These are phyloP conservation scores for Caerostris extrusa DNA, from an alignment of 1,140 invertebrate genomes.

Conservation along the genomic window DNA sequence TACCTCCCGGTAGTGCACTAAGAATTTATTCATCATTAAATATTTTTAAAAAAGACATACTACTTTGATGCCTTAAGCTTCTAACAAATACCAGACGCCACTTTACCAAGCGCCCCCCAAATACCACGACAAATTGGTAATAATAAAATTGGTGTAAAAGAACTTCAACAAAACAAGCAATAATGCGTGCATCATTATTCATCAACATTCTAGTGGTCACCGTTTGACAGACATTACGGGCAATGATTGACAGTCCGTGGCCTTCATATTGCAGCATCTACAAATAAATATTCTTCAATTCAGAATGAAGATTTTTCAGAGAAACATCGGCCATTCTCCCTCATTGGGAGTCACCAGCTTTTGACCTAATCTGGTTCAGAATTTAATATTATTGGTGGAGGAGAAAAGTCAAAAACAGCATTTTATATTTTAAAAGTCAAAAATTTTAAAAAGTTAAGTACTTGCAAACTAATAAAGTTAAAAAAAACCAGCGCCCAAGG, in stretches of 20 bases:
- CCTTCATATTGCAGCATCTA: not conserved
- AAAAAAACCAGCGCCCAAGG: too few species aligned
- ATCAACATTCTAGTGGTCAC: not conserved
- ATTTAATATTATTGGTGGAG: too few species aligned
- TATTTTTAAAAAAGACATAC: too few species aligned
- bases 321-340: not conserved
- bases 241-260: conserved; percentile 22
- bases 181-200: not conserved
- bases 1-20: too few species aligned
- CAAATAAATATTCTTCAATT: not conserved
- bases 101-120: not conserved
- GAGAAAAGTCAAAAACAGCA: too few species aligned
- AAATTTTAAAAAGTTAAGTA: too few species aligned
- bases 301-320: not conserved
- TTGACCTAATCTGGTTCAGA: not conserved
- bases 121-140: not conserved
- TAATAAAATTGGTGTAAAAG: too few species aligned
- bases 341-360: not conserved
- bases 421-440: too few species aligned
- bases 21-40: too few species aligned
- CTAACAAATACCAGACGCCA: not conserved
- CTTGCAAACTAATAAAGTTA: too few species aligned
- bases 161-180: not conserved
- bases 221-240: too few species aligned
- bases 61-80: too few species aligned